Conservation (phyloP, 2,888 invertebrate species). For the Chrysolina haemoptera region DNA sequence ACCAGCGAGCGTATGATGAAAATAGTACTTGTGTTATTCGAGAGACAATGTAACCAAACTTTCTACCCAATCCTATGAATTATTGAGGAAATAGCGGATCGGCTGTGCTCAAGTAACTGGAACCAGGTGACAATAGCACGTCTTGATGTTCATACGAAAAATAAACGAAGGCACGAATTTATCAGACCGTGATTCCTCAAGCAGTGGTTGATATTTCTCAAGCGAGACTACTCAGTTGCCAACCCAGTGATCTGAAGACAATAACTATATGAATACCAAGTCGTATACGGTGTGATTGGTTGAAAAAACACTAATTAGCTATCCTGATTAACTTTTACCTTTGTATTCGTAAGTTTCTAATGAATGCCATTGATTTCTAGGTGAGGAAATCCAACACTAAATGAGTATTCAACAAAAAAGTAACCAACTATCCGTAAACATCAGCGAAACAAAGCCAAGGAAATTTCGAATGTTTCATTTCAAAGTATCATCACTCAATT, state of each 20-base stretch:
- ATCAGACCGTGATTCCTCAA: conserved; percentile 43
- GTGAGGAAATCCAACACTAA: background rate
- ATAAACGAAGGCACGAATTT: conserved; percentile 31
- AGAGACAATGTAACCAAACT: background rate
- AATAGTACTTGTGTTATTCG: background rate
- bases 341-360: background rate
- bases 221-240: conserved; percentile 30
- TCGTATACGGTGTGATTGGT: background rate
- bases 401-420: background rate
- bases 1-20: background rate
- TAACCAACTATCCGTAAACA: too few relatives aligned
- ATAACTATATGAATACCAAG: background rate
- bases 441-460: too few relatives aligned
- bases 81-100: conserved; percentile 10
- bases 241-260: conserved; percentile 27
- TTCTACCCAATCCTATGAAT: conserved; percentile 3
- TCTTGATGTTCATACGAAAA: conserved; percentile 33
- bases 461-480: too few relatives aligned
- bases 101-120: conserved; percentile 10
- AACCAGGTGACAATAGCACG: conserved; percentile 37
- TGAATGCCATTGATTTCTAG: background rate
- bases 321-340: background rate
- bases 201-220: conserved; percentile 30
- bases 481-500: too few relatives aligned
- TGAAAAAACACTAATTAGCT: background rate